phyloP scores from a whole-genome alignment of 2,113 vertebrate genomes.

The Platycercus adscitus region DNA sequence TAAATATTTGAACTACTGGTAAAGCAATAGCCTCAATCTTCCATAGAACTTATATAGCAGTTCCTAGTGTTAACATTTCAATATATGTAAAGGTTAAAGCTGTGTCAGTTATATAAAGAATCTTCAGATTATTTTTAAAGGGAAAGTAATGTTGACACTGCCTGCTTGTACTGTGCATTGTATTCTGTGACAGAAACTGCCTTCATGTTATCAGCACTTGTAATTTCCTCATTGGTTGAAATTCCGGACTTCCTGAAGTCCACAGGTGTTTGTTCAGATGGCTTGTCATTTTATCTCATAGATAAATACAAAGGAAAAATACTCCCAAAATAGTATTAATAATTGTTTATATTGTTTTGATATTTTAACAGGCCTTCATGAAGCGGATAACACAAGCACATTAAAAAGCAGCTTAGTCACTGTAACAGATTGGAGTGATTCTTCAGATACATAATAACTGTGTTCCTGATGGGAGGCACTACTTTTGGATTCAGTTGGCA shows the following conservation, averaged over 20 bases:
- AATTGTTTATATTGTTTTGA: not conserved
- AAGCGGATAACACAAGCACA: conserved; percentile 82
- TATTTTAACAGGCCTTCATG: conserved; percentile 77
- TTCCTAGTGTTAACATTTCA: not conserved
- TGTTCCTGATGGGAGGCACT: not conserved
- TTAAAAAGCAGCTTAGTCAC: conserved; percentile 87
- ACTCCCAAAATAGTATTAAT: not conserved
- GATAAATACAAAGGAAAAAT: not conserved
- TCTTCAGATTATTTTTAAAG: not conserved
- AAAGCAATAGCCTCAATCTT: not conserved
- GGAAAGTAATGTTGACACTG: not conserved
- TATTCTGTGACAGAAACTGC: not conserved
- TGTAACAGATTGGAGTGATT: conserved; percentile 87
- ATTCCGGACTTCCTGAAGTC: not conserved
- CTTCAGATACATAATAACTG: conserved; percentile 74
- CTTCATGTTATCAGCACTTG: not conserved
- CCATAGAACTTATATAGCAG: fast-evolving
- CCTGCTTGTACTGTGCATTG: not conserved
- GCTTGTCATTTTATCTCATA: not conserved
- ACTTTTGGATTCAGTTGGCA: not conserved
- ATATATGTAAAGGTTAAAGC: not conserved
- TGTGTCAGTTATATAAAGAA: not conserved
- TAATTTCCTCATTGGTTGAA: not conserved
- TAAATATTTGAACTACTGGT: not conserved
- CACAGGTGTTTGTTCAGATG: not conserved